These are phyloP conservation scores for Craterocephalus amniculus DNA, from an alignment of 2,797 vertebrate genomes.

Conservation along the genomic window DNA sequence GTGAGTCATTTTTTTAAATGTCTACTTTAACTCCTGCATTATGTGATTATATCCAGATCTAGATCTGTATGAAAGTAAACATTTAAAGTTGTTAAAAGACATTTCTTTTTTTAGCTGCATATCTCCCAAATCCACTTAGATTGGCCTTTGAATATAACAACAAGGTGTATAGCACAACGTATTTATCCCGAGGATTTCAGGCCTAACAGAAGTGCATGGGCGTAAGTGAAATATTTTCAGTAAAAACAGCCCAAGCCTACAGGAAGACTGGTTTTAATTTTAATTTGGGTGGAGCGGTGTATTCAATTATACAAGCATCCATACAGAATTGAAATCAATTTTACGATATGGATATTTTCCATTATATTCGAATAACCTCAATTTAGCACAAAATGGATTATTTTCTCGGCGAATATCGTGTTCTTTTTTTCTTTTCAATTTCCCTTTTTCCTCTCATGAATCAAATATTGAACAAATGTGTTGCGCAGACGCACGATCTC, in stretches of 20 bases:
- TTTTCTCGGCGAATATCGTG: slow-evolving; percentile 71
- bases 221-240: slow-evolving; percentile 48
- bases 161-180: slow-evolving; percentile 34
- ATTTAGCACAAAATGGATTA: slow-evolving; percentile 75
- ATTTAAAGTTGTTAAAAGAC: slow-evolving; percentile 16
- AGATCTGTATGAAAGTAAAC: not conserved
- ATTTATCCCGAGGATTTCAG: slow-evolving; percentile 47
- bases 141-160: slow-evolving; percentile 35
- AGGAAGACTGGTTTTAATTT: slow-evolving; percentile 52
- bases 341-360: slow-evolving; percentile 72
- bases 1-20: not conserved
- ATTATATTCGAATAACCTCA: slow-evolving; percentile 76
- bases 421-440: slow-evolving; percentile 79
- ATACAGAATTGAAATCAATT: slow-evolving; percentile 77
- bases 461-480: slow-evolving; percentile 65
- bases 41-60: not conserved
- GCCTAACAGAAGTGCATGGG: slow-evolving; percentile 28
- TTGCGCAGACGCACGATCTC: slow-evolving; percentile 66
- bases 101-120: slow-evolving; percentile 17
- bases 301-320: slow-evolving; percentile 73
- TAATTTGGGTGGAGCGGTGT: slow-evolving; percentile 63
- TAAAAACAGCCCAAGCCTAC: slow-evolving; percentile 41
- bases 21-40: slow-evolving; percentile 6
- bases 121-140: slow-evolving; percentile 26
- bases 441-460: slow-evolving; percentile 71